Evolutionary conservation across 2,888 invertebrate genomes (phyloP), one percentile per base, ranked within the genome.

Genomic region (Sminthurides aquaticus): DNA sequence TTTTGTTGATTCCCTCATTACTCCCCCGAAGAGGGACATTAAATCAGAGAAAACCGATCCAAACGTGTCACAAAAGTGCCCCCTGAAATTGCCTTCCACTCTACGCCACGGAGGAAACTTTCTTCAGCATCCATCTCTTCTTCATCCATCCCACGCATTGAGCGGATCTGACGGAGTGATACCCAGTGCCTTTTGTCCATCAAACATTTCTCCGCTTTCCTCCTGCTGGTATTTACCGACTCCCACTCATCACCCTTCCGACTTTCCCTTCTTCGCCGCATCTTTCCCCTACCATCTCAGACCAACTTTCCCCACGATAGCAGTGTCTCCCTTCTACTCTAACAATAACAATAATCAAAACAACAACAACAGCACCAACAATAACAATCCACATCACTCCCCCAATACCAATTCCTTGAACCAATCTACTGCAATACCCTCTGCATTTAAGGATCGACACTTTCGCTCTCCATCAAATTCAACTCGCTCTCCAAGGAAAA

Each of bases 1-100:
- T 54, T 67, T 67, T 26, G 69, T 69, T 5, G 69, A 69, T 60
- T 69, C 69, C 28, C 49, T 69, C 24, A 69, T 69, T 34, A 69
- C 59, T 49, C 60, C 62, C 28, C 59, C 59, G 24, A 60, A 55
- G 22, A 49, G 27, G 27, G 29, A 34, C 5, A 49, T 20, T 20
- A 59, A 34, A 28, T 52, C 2, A 28, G 58, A 43, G 56, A 49
- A 20, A 11, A n/a, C 8, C 5, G 22, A 22, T 24, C 22, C 5
- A n/a, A 5, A 54, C n/a, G 54, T 5, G 5, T 24, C 54, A 54
- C 25, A 62, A 62, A 57, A 43, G 62, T 52, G 29, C 29, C n/a
- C n/a, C n/a, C 43, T 34, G 8, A 34, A 34, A 34, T 34, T 34
- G 43, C 43, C 43, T 34, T 34, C 43, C 15, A 15, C 8, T 11